Conservation (phyloP, 2,113 vertebrate species). For the Scatophagus argus region DNA sequence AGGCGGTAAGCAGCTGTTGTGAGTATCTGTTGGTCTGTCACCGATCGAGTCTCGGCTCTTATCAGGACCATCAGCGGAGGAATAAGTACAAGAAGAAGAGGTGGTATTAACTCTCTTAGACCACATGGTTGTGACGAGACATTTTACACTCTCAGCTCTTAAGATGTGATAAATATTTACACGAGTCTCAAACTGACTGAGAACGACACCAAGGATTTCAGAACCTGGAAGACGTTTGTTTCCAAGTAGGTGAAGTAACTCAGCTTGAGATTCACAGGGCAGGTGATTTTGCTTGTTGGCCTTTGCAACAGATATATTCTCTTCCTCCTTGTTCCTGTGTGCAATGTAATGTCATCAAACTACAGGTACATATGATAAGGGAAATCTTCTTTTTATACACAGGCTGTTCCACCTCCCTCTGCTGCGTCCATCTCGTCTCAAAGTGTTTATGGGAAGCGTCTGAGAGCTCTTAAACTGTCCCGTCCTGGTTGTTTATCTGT, state of each 20-base stretch:
- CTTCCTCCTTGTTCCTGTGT: not conserved
- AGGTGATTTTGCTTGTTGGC: not conserved
- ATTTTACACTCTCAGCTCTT: not conserved
- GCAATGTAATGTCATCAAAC: not conserved
- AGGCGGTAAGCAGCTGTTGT: slow-evolving; percentile 32
- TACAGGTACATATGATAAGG: not conserved
- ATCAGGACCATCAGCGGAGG: slow-evolving; percentile 10
- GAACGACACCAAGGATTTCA: not conserved
- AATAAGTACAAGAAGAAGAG: slow-evolving; percentile 25
- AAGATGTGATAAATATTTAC: not conserved
- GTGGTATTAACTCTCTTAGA: not conserved
- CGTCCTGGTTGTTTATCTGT: slow-evolving; percentile 41
- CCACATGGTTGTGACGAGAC: not conserved
- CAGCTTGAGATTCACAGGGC: not conserved
- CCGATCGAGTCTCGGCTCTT: slow-evolving; percentile 22
- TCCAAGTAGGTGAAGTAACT: not conserved
- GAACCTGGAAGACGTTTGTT: not conserved
- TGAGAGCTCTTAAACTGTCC: slow-evolving; percentile 38
- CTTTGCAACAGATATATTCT: not conserved
- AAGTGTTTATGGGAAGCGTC: slow-evolving; percentile 49
- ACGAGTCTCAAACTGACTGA: not conserved
- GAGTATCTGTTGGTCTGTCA: slow-evolving; percentile 45
- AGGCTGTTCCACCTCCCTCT: not conserved
- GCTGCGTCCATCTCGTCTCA: not conserved
- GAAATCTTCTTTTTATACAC: too few species aligned